Conservation (phyloP, 2,888 invertebrate genomes). For the Tigriopus californicus region DNA sequence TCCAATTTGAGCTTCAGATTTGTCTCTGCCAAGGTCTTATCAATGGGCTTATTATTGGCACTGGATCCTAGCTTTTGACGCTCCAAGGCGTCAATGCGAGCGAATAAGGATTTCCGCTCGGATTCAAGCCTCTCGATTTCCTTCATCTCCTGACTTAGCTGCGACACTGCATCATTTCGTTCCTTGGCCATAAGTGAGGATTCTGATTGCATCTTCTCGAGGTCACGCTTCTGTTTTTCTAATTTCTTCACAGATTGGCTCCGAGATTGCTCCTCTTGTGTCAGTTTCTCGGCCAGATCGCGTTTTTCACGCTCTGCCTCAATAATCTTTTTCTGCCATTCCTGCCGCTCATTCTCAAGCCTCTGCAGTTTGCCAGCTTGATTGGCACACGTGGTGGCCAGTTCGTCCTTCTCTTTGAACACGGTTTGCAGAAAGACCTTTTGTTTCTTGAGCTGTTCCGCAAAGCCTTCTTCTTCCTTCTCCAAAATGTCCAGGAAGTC, state of each 20-base stretch:
- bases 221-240: slow-evolving; percentile 11
- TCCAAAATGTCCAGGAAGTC: not conserved
- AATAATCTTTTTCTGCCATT: slow-evolving; percentile 14
- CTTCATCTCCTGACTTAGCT: slow-evolving; percentile 11
- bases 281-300: slow-evolving; percentile 3
- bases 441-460: slow-evolving; percentile 11
- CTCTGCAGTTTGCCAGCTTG: slow-evolving; percentile 8
- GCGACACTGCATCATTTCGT: slow-evolving; percentile 10
- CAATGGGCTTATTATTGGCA: not conserved
- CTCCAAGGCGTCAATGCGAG: slow-evolving; percentile 1
- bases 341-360: slow-evolving; percentile 12
- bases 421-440: slow-evolving; percentile 13
- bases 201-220: slow-evolving; percentile 13
- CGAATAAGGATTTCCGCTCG: slow-evolving; percentile 2
- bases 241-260: slow-evolving; percentile 13
- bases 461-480: slow-evolving; percentile 7
- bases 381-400: not conserved
- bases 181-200: slow-evolving; percentile 4
- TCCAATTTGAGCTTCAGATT: slow-evolving; percentile 11
- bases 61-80: not conserved
- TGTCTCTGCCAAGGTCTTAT: not conserved
- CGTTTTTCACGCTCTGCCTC: slow-evolving; percentile 15
- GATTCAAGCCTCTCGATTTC: slow-evolving; percentile 12
- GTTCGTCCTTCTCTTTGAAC: slow-evolving; percentile 13
- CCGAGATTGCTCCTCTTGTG: not conserved